Conservation (phyloP, 2,797 vertebrate genomes). For the Coracias cyanogaster region DNA sequence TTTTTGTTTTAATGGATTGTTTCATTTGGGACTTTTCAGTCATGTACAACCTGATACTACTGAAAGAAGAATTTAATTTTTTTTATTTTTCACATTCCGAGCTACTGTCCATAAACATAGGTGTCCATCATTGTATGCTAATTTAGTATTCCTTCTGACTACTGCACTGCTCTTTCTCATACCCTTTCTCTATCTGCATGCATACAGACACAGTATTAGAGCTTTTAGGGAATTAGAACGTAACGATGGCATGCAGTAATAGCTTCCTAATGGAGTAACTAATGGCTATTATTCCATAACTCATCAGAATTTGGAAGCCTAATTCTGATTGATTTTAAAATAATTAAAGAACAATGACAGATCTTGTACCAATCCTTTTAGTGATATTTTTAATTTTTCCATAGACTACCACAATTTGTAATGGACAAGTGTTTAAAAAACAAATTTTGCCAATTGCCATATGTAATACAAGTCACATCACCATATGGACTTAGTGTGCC, state of each 20-base stretch:
- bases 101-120: background rate
- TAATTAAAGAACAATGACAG: background rate
- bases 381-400: background rate
- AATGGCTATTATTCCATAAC: background rate
- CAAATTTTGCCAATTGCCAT: background rate
- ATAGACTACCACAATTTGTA: background rate
- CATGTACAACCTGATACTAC: fast-evolving
- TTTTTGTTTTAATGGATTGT: background rate
- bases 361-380: background rate
- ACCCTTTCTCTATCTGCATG: background rate
- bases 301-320: background rate
- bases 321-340: background rate
- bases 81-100: background rate
- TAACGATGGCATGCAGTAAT: background rate
- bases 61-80: background rate
- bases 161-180: background rate
- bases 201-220: background rate
- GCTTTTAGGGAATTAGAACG: constrained; percentile 3
- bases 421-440: background rate
- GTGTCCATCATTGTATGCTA: background rate
- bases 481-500: fast-evolving
- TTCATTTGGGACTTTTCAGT: background rate
- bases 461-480: background rate
- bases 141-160: background rate
- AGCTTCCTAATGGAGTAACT: constrained; percentile 8